Evolutionary conservation across 2,797 vertebrate genomes (phyloP).

Genomic region (Hypotaenidia philippensis): DNA sequence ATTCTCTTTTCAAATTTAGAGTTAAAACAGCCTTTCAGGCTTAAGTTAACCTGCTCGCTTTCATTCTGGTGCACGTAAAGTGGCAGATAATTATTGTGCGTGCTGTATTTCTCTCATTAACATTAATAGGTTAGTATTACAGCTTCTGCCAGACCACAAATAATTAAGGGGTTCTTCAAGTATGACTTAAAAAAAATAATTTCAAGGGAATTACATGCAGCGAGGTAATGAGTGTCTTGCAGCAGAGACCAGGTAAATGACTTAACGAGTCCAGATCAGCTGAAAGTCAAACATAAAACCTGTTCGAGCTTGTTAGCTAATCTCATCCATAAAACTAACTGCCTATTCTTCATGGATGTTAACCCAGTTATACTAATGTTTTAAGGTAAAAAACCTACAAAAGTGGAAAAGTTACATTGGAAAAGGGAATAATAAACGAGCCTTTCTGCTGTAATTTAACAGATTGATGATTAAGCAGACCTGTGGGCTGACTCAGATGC

Average conservation of each 20-base stretch:
- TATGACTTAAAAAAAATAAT: neutral
- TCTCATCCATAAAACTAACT: conserved; percentile 24
- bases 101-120: conserved; percentile 54
- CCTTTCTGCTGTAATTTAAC: conserved; percentile 17
- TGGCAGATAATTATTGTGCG: conserved; percentile 21
- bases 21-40: conserved; percentile 25
- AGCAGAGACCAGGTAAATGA: neutral
- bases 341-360: conserved; percentile 39
- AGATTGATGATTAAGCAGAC: neutral
- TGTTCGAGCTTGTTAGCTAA: conserved; percentile 8
- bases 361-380: conserved; percentile 7
- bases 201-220: neutral
- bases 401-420: neutral
- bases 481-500: neutral
- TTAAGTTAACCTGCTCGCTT: conserved; percentile 21
- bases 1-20: conserved; percentile 36
- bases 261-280: neutral
- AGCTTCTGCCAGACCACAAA: conserved; percentile 35
- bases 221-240: neutral
- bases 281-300: conserved; percentile 38
- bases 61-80: conserved; percentile 8
- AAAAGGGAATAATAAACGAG: neutral
- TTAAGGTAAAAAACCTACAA: neutral
- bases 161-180: conserved; percentile 51
- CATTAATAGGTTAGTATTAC: conserved; percentile 38